These are phyloP conservation scores for Embiotoca jacksoni DNA, from an alignment of 2,113 vertebrate genomes.

Conservation along the genomic window DNA sequence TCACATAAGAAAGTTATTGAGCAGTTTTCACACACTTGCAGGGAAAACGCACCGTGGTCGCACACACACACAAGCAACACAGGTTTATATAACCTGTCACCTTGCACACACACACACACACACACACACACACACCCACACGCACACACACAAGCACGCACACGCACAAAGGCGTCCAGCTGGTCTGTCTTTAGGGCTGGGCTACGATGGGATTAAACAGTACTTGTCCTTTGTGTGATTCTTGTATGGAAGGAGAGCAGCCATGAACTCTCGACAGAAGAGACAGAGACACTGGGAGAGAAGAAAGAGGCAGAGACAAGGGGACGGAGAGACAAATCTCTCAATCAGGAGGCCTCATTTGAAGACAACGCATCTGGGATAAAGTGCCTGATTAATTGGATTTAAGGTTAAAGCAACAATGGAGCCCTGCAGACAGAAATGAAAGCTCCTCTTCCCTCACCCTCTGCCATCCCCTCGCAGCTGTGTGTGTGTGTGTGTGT, in stretches of 20 bases:
- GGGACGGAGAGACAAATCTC: conserved; percentile 13
- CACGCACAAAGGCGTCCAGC: conserved; percentile 71
- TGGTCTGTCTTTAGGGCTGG: conserved; percentile 69
- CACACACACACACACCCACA: conserved; percentile 22
- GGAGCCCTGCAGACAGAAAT: conserved; percentile 29
- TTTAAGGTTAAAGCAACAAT: conserved; percentile 51
- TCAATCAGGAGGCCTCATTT: conserved; percentile 30
- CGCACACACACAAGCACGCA: conserved; percentile 26
- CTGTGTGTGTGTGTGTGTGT: conserved; percentile 40
- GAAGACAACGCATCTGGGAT: conserved; percentile 2
- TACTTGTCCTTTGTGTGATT: conserved; percentile 72
- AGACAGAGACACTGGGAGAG: conserved; percentile 7
- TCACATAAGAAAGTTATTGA: conserved; percentile 16
- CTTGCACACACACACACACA: background rate
- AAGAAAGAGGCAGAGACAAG: background rate
- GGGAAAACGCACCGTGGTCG: background rate
- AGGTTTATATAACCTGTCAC: conserved; percentile 56
- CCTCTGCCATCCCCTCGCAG: conserved; percentile 68
- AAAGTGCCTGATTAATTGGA: conserved; percentile 38
- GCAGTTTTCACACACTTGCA: conserved; percentile 41
- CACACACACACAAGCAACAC: conserved; percentile 21
- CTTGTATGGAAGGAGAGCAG: conserved; percentile 62
- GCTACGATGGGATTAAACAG: conserved; percentile 75
- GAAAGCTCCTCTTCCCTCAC: conserved; percentile 19
- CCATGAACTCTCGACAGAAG: conserved; percentile 39